These are phyloP conservation scores for Xestia sexstrigata DNA, from an alignment of 2,888 invertebrate genomes.

Conservation along the genomic window DNA sequence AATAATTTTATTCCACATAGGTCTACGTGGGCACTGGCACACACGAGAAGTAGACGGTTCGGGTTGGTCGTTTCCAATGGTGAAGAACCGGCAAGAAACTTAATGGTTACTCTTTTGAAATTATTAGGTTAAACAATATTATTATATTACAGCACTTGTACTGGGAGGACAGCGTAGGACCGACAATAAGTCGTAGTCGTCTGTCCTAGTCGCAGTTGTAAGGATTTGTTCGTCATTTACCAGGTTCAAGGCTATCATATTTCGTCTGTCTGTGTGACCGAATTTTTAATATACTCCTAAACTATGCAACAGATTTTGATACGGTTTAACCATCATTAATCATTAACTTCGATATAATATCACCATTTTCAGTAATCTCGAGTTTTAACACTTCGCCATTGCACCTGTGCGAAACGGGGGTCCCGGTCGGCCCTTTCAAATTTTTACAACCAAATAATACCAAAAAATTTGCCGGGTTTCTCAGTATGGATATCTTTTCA, in stretches of 20 bases:
- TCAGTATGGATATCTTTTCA: background rate
- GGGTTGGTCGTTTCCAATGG: too few species aligned
- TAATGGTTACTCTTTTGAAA: too few species aligned
- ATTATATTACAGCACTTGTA: too few species aligned
- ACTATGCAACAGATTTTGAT: background rate
- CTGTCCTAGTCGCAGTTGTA: background rate
- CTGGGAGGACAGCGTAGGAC: too few species aligned
- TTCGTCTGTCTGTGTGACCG: background rate
- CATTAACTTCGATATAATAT: background rate
- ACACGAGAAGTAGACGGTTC: too few species aligned
- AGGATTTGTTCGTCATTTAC: background rate
- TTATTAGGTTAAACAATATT: too few species aligned
- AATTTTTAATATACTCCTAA: background rate
- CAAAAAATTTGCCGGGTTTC: background rate
- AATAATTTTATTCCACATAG: too few species aligned
- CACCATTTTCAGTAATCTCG: background rate
- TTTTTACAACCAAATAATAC: background rate
- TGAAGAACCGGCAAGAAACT: too few species aligned
- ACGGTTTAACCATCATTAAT: too few species aligned
- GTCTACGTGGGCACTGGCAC: too few species aligned
- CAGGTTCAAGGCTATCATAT: background rate
- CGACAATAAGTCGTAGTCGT: too few species aligned
- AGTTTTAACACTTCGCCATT: background rate
- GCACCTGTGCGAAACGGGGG: background rate
- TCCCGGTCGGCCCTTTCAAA: background rate